phyloP scores from a whole-genome alignment of 1,140 invertebrate species.

The Holotrichia oblita region DNA sequence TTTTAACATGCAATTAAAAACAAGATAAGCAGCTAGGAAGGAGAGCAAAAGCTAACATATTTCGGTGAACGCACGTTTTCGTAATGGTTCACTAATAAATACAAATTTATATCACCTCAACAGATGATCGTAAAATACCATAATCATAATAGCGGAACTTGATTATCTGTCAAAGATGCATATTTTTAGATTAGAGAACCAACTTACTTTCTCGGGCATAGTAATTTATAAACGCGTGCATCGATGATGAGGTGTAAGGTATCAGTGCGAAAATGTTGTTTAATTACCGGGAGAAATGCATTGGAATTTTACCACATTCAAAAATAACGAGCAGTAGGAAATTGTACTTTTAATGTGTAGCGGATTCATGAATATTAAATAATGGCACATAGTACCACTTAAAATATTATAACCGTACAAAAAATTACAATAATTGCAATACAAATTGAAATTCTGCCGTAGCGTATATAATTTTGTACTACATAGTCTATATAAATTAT shows the following conservation, averaged over 20 bases:
- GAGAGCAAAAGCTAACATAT: constrained; percentile 13
- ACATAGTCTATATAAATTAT: too few species aligned
- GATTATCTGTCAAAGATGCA: constrained; percentile 10
- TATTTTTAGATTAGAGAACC: constrained; percentile 16
- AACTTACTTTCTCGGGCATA: background rate
- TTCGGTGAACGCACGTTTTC: background rate
- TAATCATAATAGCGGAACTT: background rate
- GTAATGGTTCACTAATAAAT: constrained; percentile 26
- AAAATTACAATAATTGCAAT: too few species aligned
- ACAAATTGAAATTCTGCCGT: too few species aligned
- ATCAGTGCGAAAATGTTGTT: background rate
- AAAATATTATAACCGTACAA: too few species aligned
- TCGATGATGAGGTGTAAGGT: background rate
- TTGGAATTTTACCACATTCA: background rate
- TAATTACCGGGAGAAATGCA: constrained; percentile 5
- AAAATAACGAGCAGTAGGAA: too few species aligned
- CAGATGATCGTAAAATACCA: constrained; percentile 22
- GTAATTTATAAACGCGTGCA: constrained; percentile 11
- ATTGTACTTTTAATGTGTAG: background rate
- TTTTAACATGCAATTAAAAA: constrained; percentile 8
- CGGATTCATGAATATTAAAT: background rate
- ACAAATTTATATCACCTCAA: constrained; percentile 13
- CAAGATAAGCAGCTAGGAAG: background rate
- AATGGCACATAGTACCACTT: too few species aligned
- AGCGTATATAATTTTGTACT: too few species aligned